phyloP scores from a whole-genome alignment of 2,797 vertebrate species.

The Poecilia picta region DNA sequence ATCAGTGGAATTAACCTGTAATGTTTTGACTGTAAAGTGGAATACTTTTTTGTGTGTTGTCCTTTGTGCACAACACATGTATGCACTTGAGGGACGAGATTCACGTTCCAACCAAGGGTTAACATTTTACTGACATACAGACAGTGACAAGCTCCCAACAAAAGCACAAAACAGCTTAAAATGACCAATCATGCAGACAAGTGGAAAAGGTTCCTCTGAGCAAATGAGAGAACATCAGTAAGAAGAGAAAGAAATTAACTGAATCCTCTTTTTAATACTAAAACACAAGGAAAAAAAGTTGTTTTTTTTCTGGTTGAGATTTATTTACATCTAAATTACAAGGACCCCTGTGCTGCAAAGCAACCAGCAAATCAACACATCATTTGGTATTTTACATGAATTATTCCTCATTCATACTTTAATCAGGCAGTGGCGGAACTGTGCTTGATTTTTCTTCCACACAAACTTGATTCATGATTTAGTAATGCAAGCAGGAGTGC shows the following conservation, averaged over 20 bases:
- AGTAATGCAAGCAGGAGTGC: constrained; percentile 18
- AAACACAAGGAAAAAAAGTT: neutral
- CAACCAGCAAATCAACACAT: constrained; percentile 35
- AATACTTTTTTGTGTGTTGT: neutral
- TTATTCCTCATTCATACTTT: constrained; percentile 59
- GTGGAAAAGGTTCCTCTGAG: neutral
- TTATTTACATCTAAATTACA: constrained; percentile 23
- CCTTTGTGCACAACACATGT: neutral
- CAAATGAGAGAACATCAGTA: neutral
- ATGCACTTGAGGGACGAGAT: neutral
- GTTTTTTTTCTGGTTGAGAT: neutral
- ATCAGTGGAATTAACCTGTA: neutral
- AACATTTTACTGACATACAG: constrained; percentile 9
- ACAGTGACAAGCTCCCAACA: constrained; percentile 2
- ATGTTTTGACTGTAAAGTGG: neutral
- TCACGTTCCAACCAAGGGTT: constrained; percentile 5
- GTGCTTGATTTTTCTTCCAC: constrained; percentile 47
- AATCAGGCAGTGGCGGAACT: constrained; percentile 40
- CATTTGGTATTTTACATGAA: constrained; percentile 42
- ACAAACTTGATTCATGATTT: constrained; percentile 59
- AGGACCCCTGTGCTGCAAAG: constrained; percentile 16
- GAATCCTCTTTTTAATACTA: neutral
- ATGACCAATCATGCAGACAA: neutral
- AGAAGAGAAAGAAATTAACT: neutral
- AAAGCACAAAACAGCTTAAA: neutral